Base-by-base conservation (phyloP, 2,797 vertebrate genomes). In the Clarias platycephalus region DNA sequence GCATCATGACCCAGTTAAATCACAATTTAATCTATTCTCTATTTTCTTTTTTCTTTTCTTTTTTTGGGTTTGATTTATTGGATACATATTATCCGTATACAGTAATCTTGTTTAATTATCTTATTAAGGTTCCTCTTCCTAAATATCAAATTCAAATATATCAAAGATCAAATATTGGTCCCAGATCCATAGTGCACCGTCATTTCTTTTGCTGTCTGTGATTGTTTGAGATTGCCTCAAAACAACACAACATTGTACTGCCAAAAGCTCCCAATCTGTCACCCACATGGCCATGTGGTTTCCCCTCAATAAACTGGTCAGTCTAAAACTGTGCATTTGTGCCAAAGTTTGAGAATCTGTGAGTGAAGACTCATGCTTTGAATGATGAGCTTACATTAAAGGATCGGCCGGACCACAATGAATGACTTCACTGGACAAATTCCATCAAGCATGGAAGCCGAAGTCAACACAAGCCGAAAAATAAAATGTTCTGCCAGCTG, bases 191-290 rank as follows among this genome's bases (percentile, higher is more conserved):
- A 66, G 10, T 64, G 60, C 62, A 64, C 22, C 22, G 2, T 37
- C 5, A 18, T n/a, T 49, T n/a, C 9, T 16, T 28, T 26, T 24
- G 1, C 6, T 79, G 60, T 64, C 60, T 58, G 34, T 75, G 10
- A 81, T 57, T 8, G 18, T 40, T 49, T 67, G 16, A 81, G 34
- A 57, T 76, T 63, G 80, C 79, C 75, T 66, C 63, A 75, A 81
- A 64, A 31, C 13, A 76, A 74, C 78, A 55, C 68, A 15, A 75
- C 24, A 74, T 80, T 20, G 24, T 58, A 26, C 44, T 81, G 79
- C 79, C 79, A 75, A 67, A 81, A 75, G 62, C 84, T 76, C 40
- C 70, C 60, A 81, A 75, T 75, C 60, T 85, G 84, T 81, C 79
- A 81, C 62, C 12, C 49, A 76, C 37, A 60, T 85, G 68, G 28